Evolutionary conservation across 2,888 invertebrate species (phyloP), one percentile per base, ranked within the genome.

Genomic region (Acleris sparsana): DNA sequence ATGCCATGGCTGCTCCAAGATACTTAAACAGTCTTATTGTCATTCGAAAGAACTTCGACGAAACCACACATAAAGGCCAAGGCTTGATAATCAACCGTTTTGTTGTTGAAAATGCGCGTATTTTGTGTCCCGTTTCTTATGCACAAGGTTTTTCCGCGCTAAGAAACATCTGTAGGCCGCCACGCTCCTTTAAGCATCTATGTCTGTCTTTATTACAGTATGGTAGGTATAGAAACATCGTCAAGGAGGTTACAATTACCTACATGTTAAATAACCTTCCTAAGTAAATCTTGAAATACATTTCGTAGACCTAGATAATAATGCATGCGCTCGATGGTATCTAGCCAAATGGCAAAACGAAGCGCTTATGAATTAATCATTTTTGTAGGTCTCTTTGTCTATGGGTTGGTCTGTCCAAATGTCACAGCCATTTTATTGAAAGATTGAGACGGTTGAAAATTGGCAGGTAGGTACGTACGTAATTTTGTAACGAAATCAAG

Each of bases 1-100:
- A 77, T 75, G 74, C 76, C 75, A 76, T 69, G 74, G 74, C 71
- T 76, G 71, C 66, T 62, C 64, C 72, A 64, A 58, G 66, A 65
- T 60, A 65, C 69, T 60, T 62, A 55, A 67, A 65, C 67, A 63
- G 33, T 44, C 64, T 62, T 65, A 64, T 63, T 70, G 66, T 69
- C 67, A 66, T 64, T 66, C 43, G 64, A 68, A 62, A 52, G 51
- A 66, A 57, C 65, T 61, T 48, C 48, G 48, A 53, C 46, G 25
- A 44, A 63, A 56, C 53, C 53, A 39, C 53, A 53, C 56, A 64
- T 49, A 68, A 68, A 70, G 68, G 70, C 68, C 70, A 70, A 70
- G 70, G 68, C 58, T 65, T 43, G 56, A 56, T 59, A 55, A 60
- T 61, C 51, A 61, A 57, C 18, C 22, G 39, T 48, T 46, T 61